Conservation (phyloP, 1,140 invertebrate species). For the Metopolophium dirhodum region DNA sequence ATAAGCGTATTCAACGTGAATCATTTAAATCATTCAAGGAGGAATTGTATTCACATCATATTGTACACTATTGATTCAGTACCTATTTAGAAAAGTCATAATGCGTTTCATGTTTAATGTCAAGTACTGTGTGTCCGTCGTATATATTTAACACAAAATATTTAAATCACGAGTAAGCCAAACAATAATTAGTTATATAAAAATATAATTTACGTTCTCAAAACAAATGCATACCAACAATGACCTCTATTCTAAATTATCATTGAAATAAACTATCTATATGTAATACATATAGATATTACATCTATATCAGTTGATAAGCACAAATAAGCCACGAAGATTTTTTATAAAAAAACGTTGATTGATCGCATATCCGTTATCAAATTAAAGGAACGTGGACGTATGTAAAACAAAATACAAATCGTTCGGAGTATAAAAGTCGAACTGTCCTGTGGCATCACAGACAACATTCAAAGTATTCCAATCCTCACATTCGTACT, state of each 20-base stretch:
- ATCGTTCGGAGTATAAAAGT: not conserved
- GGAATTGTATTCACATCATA: too few species aligned
- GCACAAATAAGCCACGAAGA: too few species aligned
- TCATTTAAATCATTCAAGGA: too few species aligned
- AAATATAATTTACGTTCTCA: not conserved
- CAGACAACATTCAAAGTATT: not conserved
- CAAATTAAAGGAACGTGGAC: not conserved
- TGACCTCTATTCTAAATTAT: not conserved
- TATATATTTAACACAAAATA: too few species aligned
- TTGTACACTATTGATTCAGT: too few species aligned
- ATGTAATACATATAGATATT: too few species aligned
- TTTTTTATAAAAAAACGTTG: not conserved
- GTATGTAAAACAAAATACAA: not conserved
- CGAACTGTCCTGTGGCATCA: not conserved
- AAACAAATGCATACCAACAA: not conserved
- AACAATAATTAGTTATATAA: not conserved
- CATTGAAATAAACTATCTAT: not conserved
- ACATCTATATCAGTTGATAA: too few species aligned
- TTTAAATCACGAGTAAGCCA: not conserved
- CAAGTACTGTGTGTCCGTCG: too few species aligned
- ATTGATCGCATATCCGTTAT: slow-evolving; percentile 9
- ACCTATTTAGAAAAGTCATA: not conserved
- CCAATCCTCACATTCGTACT: not conserved
- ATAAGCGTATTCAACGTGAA: too few species aligned
- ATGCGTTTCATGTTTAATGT: too few species aligned